Percentiles rank a stretch among this genome's conserved stretches.
These are phyloP conservation scores for Lasioglossum malachurum DNA, from an alignment of 2,888 invertebrate genomes.

Conservation along the genomic window DNA sequence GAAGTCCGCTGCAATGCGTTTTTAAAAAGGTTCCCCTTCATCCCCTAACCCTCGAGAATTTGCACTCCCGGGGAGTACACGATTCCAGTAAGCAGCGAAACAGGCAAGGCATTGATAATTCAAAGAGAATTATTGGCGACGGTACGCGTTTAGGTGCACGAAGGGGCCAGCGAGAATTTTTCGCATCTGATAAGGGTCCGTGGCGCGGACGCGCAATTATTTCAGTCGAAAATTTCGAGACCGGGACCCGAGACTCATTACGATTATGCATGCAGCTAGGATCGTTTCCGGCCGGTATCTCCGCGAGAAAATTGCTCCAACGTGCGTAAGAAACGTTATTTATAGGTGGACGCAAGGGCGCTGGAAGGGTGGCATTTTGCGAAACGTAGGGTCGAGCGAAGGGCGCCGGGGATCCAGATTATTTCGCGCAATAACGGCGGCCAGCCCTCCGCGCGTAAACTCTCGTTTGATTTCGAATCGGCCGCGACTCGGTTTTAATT, in stretches of 20 bases:
- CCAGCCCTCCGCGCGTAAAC: conserved; percentile 24
- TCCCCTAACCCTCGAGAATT: background rate
- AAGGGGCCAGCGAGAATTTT: conserved; percentile 1
- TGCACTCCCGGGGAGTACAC: background rate
- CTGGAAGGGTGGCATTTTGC: conserved; percentile 32
- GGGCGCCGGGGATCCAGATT: conserved; percentile 51
- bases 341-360: conserved; percentile 45
- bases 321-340: conserved; percentile 60
- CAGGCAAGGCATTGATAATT: background rate
- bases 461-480: conserved; percentile 50
- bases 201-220: conserved; percentile 41
- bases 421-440: conserved; percentile 46
- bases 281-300: conserved; percentile 58
- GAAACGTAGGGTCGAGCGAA: conserved; percentile 31
- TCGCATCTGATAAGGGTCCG: conserved; percentile 29
- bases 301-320: conserved; percentile 58
- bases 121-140: background rate
- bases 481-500: conserved; percentile 56
- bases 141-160: conserved; percentile 20
- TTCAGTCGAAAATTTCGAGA: conserved; percentile 41
- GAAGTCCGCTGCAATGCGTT: background rate
- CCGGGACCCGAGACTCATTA: conserved; percentile 29
- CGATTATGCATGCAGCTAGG: conserved; percentile 52
- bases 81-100: background rate
- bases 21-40: background rate